Conservation (phyloP, 2,113 vertebrate genomes). For the Mirza zaza region DNA sequence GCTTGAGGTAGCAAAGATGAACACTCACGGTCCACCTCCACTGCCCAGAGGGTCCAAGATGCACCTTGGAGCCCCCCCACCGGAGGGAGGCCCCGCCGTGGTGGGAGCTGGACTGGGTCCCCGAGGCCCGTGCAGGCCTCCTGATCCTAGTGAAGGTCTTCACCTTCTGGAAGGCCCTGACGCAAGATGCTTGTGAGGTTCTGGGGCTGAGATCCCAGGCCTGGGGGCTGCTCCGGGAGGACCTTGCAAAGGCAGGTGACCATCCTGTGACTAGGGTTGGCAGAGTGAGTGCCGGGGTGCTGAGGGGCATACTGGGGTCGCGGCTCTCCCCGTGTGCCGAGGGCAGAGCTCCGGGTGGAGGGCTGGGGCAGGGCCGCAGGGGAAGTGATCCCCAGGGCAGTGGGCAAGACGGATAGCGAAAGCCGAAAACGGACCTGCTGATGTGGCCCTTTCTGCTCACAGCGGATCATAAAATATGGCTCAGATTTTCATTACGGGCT, state of each 20-base stretch:
- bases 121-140: not conserved
- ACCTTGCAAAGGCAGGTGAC: not conserved
- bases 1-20: not conserved
- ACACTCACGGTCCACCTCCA: not conserved
- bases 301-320: not conserved
- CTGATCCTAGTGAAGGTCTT: not conserved
- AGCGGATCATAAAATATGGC: slow-evolving; percentile 98
- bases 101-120: not conserved
- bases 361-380: slow-evolving; percentile 36
- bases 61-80: not conserved
- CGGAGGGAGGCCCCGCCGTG: not conserved
- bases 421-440: slow-evolving; percentile 93
- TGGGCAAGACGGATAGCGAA: slow-evolving; percentile 76
- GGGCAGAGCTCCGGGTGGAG: not conserved
- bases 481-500: slow-evolving; percentile 99
- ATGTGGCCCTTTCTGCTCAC: slow-evolving; percentile 93
- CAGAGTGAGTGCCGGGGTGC: rapidly evolving
- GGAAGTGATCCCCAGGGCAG: slow-evolving; percentile 50
- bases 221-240: not conserved
- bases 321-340: not conserved
- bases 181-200: not conserved
- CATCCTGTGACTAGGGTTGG: not conserved
- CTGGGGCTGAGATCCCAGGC: not conserved
- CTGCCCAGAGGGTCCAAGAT: not conserved
- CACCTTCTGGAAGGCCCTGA: not conserved